phyloP scores from a whole-genome alignment of 2,797 vertebrate genomes.

The Peromyscus melanophrys region DNA sequence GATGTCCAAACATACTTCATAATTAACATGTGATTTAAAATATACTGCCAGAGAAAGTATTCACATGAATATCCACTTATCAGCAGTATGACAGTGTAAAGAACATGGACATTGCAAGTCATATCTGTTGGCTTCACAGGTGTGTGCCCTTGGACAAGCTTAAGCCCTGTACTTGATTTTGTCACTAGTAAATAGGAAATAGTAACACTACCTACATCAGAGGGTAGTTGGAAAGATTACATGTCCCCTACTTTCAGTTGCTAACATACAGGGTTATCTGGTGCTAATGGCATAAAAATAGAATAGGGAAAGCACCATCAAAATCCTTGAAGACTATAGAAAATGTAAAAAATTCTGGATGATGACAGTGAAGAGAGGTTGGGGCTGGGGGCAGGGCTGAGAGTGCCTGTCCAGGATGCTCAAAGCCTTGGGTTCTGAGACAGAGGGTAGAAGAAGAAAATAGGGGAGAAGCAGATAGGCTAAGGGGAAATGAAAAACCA shows the following conservation, averaged over 20 bases:
- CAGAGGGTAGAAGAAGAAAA: not conserved
- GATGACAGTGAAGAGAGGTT: not conserved
- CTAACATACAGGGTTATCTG: slow-evolving; percentile 37
- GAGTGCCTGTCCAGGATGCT: not conserved
- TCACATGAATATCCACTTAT: slow-evolving; percentile 51
- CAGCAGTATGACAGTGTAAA: slow-evolving; percentile 26
- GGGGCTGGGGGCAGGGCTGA: not conserved
- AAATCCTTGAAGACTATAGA: slow-evolving; percentile 60
- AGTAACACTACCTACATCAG: slow-evolving; percentile 22
- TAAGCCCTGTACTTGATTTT: slow-evolving; percentile 9
- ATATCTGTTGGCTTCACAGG: slow-evolving; percentile 18
- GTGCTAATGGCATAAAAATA: slow-evolving; percentile 23
- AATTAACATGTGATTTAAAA: slow-evolving; percentile 63
- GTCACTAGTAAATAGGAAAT: slow-evolving; percentile 37
- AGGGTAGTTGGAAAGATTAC: slow-evolving; percentile 7
- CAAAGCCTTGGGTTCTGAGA: not conserved
- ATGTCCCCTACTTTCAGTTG: slow-evolving; percentile 2
- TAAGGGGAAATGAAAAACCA: not conserved
- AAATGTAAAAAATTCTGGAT: slow-evolving; percentile 28
- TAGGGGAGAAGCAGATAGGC: not conserved
- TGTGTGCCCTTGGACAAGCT: slow-evolving; percentile 13
- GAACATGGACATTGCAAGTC: not conserved
- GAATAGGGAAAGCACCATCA: slow-evolving; percentile 51
- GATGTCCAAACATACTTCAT: slow-evolving; percentile 22
- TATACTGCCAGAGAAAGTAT: slow-evolving; percentile 53